Evolutionary conservation across 2,888 invertebrate species (phyloP).

Genomic region (Tachina lurida): DNA sequence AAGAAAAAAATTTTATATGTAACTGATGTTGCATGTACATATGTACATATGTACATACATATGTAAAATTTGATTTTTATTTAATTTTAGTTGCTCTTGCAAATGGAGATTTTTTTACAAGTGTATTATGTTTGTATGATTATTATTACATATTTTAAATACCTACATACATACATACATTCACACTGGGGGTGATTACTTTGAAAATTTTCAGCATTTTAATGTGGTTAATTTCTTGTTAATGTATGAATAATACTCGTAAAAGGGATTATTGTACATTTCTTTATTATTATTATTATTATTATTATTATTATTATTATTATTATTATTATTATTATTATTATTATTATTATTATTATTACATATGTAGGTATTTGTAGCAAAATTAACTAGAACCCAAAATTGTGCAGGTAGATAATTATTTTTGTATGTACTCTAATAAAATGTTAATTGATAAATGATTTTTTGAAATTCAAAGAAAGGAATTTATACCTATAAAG

Average conservation of each 20-base stretch:
- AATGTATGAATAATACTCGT: constrained; percentile 37
- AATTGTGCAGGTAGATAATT: neutral
- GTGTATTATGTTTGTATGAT: constrained; percentile 29
- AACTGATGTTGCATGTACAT: constrained; percentile 34
- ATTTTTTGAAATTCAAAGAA: neutral
- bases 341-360: too few relatives aligned
- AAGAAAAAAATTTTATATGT: constrained; percentile 43
- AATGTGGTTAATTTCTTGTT: constrained; percentile 59
- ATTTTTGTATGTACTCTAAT: neutral
- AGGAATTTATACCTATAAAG: too few relatives aligned
- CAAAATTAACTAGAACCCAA: neutral
- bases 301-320: too few relatives aligned
- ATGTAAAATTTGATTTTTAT: constrained; percentile 36
- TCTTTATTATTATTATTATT: neutral
- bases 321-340: too few relatives aligned
- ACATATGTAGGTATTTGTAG: too few relatives aligned
- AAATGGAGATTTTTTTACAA: constrained; percentile 38
- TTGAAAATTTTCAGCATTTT: constrained; percentile 42
- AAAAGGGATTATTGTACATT: constrained; percentile 34
- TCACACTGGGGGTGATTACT: constrained; percentile 59
- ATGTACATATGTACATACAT: constrained; percentile 5
- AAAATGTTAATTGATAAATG: constrained; percentile 40
- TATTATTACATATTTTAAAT: constrained; percentile 40
- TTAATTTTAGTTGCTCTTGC: constrained; percentile 33
- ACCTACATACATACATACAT: too few relatives aligned